These are phyloP conservation scores for Drosophila paranaensis DNA, from an alignment of 2,888 invertebrate species.

Conservation along the genomic window DNA sequence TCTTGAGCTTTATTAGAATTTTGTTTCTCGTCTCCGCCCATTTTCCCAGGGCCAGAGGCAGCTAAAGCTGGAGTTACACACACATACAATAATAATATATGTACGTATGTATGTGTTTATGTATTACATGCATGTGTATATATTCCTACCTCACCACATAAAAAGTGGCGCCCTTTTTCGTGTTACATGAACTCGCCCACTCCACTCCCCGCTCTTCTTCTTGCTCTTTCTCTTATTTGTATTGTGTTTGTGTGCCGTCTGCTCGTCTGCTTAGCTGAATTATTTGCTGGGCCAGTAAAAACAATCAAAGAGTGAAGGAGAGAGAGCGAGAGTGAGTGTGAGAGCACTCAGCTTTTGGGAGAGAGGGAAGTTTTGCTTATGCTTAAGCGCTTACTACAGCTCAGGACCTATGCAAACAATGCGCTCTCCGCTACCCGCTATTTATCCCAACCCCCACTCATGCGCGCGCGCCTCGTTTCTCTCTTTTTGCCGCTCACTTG, in stretches of 20 bases:
- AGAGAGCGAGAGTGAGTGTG: slow-evolving; percentile 29
- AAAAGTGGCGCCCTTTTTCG: slow-evolving; percentile 77
- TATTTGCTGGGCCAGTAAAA: slow-evolving; percentile 72
- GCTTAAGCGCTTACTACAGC: slow-evolving; percentile 67
- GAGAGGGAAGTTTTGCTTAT: slow-evolving; percentile 20
- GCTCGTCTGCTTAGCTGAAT: slow-evolving; percentile 66
- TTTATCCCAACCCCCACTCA: slow-evolving; percentile 55
- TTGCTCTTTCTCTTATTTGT: slow-evolving; percentile 27
- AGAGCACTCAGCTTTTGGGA: slow-evolving; percentile 22
- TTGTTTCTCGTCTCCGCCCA: slow-evolving; percentile 50
- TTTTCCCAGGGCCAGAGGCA: slow-evolving; percentile 55
- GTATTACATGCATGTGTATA: slow-evolving; percentile 10
- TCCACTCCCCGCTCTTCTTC: slow-evolving; percentile 20
- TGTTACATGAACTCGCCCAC: slow-evolving; percentile 46
- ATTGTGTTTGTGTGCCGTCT: slow-evolving; percentile 49
- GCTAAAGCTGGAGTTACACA: slow-evolving; percentile 42
- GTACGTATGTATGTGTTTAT: slow-evolving; percentile 8
- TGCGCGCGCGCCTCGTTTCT: slow-evolving; percentile 60
- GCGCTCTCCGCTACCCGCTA: slow-evolving; percentile 22
- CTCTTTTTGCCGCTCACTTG: slow-evolving; percentile 40
- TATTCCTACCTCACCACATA: slow-evolving; percentile 76
- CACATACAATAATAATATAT: slow-evolving; percentile 22
- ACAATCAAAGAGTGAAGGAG: slow-evolving; percentile 49
- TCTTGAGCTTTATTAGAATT: slow-evolving; percentile 48
- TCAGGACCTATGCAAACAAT: slow-evolving; percentile 75